Base-by-base conservation (phyloP, 2,888 invertebrate genomes). In the Leptinotarsa tumamoca region DNA sequence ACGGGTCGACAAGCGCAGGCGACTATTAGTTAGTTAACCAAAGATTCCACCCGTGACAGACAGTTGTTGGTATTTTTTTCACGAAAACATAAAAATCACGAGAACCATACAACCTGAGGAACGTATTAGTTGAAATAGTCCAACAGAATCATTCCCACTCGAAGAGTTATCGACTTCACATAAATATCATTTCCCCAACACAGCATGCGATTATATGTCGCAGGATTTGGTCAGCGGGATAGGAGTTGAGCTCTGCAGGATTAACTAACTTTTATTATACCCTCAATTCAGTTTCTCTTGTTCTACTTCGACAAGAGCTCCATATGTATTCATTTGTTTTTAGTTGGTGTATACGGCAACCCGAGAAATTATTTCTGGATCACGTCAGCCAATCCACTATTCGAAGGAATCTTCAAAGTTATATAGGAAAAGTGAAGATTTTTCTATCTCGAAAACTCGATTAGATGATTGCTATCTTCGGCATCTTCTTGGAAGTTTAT, bases 221-320 rank as follows among this genome's bases (percentile, higher is more conserved):
- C 79, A 80, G 83, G 82, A 84, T 83, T 82, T 80, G 84, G 82
- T 80, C 85, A 85, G 85, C 85, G 80, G 84, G 84, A 83, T 79
- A 80, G 82, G 81, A 78, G 79, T 80, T 80, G 75, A 78, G 78
- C 83, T 72, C 85, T 70, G 80, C 82, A 79, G 85, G 84, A 79
- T 74, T 79, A 80, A 81, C 82, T 82, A 83, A 83, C 83, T 81
- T 81, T 81, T 78, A 80, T 81, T 82, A 80, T 79, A 63, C 33
- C 63, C 63, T 73, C 76, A 77, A 66, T 69, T 74, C 72, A 51
- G 68, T 76, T 73, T 72, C 61, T 54, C 49, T 58, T 69, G 66
- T 70, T 67, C 61, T 66, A 71, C 27, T 72, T 71, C 54, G 68
- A 74, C 52, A 63, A 71, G 74, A 58, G 67, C 71, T 66, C 68